Evolutionary conservation across 2,888 invertebrate genomes (phyloP), one percentile per base, ranked within the genome.

Genomic region (Pachydiplax longipennis): DNA sequence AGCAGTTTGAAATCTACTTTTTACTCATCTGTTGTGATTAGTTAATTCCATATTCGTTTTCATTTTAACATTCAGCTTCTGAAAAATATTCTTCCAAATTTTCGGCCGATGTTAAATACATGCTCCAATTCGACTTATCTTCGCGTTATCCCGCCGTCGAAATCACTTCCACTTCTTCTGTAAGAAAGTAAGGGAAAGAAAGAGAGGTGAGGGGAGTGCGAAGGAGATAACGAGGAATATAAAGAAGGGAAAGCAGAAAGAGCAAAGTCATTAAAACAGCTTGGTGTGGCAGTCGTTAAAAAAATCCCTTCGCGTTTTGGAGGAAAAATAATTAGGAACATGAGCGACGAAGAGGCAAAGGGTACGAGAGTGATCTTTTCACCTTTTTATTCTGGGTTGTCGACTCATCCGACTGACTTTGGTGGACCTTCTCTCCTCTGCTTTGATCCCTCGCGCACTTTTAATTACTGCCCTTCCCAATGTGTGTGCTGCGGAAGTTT

Each of bases 261-360:
- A 73, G 73, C n/a, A n/a, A 10, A 31, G 87, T 87, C 87, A 87
- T 87, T 87, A 87, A 87, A 87, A 87, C n/a, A 35, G 61, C 87
- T 87, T 65, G 87, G 87, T 87, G 87, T 87, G 87, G 61, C 61
- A 13, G 87, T 87, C 87, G 87, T 87, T 87, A 61, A 73, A 61
- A 87, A 87, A 87, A 35, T 25, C 18, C 53, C 18, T 10, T 53
- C 35, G 65, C 18, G 53, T 58, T 15, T 58, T 31, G 53, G 73
- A 73, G 73, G 10, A 81, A n/a, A 61, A 37, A 87, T 87, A 87
- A 87, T 87, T 87, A 87, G 87, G 40, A 61, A 83, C 83, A 58
- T 58, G 83, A 35, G 18, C 31, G 58, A 58, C 58, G 53, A 35
- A 58, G 22, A n/a, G 22, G 58, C 22, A 58, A 35, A 65, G 65